Evolutionary conservation across 2,888 invertebrate genomes (phyloP), one percentile per base, ranked within the genome.

Genomic region (Stenodema calcarata): DNA sequence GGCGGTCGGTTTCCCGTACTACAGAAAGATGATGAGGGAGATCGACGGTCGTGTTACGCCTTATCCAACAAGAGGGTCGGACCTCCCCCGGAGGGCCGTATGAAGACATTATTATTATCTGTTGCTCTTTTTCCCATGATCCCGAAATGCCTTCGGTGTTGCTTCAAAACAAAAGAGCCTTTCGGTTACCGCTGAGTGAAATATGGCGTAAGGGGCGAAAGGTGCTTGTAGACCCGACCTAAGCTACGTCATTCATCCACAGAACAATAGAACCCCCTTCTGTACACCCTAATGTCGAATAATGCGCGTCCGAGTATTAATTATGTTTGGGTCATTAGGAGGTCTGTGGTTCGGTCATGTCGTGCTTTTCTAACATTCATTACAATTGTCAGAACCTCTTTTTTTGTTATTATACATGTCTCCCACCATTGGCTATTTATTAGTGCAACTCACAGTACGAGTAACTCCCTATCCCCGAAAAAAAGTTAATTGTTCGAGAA

Each of bases 81-180:
- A 9, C 16, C n/a, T 16, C 16, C 0, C 30, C 14, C 54, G 44
- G 23, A 78, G n/a, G 18, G 18, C 44, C 78, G 11, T 50, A 30
- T 50, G 80, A 80, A 80, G 80, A 80, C 44, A 50, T 50, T 47
- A 80, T 50, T 47, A 80, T 78, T 50, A 80, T 80, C 80, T 50
- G 80, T 50, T 80, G 80, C 80, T 50, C 80, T 80, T 35, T n/a
- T 80, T 80, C 80, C 80, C 80, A 80, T 80, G 80, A 28, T 47
- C 78, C 80, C 30, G 78, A 78, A 75, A 27, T 75, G 35, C 75
- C 44, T 23, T 27, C 78, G 12, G 23, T 23, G 44, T 78, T n/a
- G 11, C 18, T 30, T 42, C 28, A 44, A 78, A 78, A 78, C 78
- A 78, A 78, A 78, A 78, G 76, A 27, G 42, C 78, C 42, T 41